Evolutionary conservation across 2,113 vertebrate genomes (phyloP).

Genomic region (Ia io): DNA sequence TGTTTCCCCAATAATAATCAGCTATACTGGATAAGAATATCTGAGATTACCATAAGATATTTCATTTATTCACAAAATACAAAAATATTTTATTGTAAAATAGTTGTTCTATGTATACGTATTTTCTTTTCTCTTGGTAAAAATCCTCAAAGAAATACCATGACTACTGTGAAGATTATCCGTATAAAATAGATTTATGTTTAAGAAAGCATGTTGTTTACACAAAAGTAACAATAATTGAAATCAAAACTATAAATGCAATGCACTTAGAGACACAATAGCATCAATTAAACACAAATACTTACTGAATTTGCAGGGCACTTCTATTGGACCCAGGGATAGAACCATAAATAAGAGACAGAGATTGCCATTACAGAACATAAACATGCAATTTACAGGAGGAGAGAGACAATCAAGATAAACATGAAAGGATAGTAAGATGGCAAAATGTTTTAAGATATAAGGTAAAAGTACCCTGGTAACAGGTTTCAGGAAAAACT

Average conservation of each 20-base stretch:
- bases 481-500: background rate
- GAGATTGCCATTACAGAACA: background rate
- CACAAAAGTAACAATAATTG: background rate
- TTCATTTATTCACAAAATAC: background rate
- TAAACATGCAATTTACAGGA: background rate
- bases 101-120: background rate
- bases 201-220: background rate
- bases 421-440: background rate
- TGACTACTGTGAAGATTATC: background rate
- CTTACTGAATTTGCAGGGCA: background rate
- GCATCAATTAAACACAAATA: conserved; percentile 18
- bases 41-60: background rate
- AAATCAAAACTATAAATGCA: background rate
- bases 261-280: conserved; percentile 11
- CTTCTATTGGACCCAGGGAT: background rate
- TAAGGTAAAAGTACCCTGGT: background rate
- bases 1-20: background rate
- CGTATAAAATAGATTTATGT: background rate
- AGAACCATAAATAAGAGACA: background rate
- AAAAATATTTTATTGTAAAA: background rate
- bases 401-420: background rate
- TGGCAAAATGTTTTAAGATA: background rate
- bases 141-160: background rate
- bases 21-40: background rate
- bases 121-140: conserved; percentile 1